phyloP scores from a whole-genome alignment of 2,113 vertebrate genomes.

The Etia nguti region DNA sequence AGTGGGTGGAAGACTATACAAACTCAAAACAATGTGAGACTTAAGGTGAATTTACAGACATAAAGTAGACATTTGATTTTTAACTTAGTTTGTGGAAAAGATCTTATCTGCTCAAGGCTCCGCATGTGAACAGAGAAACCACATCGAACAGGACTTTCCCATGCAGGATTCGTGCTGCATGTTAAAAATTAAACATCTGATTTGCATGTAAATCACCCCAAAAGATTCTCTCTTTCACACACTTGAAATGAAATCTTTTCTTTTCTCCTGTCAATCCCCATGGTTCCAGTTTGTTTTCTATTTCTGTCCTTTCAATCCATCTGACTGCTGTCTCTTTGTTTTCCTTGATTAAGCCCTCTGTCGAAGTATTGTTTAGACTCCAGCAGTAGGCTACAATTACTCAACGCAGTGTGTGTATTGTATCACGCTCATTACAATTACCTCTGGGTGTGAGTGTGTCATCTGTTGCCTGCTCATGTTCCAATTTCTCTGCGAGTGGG shows the following conservation, averaged over 20 bases:
- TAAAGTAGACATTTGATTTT: slow-evolving; percentile 28
- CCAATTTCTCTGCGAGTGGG: slow-evolving; percentile 35
- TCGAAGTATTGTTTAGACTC: slow-evolving; percentile 41
- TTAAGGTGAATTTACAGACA: slow-evolving; percentile 37
- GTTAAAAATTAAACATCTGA: background rate
- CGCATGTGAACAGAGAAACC: background rate
- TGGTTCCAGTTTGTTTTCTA: slow-evolving; percentile 12
- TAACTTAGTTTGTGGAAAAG: background rate
- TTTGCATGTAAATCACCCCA: slow-evolving; percentile 25
- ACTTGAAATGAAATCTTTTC: slow-evolving; percentile 1
- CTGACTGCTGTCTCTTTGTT: slow-evolving; percentile 42
- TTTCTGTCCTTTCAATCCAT: slow-evolving; percentile 33
- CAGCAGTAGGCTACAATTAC: slow-evolving; percentile 47
- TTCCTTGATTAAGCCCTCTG: slow-evolving; percentile 49
- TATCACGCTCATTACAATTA: slow-evolving; percentile 56
- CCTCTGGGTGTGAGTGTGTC: slow-evolving; percentile 48
- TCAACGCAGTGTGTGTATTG: slow-evolving; percentile 33
- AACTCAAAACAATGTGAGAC: slow-evolving; percentile 35
- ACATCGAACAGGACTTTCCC: background rate
- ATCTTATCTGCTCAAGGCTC: slow-evolving; percentile 4
- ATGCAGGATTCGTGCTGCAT: background rate
- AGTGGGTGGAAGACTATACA: slow-evolving; percentile 39
- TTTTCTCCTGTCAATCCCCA: slow-evolving; percentile 9
- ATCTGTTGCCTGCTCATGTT: slow-evolving; percentile 52
- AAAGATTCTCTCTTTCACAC: background rate